Conservation (phyloP, 2,888 invertebrate genomes). For the Pyrgus malvae region DNA sequence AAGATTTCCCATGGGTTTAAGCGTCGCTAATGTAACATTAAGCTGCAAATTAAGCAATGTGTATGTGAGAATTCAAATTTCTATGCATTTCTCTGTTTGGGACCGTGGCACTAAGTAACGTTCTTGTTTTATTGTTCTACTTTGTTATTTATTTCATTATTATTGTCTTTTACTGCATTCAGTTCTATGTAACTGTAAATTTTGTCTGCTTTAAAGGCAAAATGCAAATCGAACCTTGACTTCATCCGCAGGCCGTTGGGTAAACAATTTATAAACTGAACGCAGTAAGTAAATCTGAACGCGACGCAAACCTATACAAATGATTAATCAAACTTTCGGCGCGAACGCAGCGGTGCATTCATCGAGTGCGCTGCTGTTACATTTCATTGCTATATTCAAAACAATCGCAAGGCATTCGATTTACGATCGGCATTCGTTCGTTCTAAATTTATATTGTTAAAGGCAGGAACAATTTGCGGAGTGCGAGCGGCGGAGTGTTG, state of each 20-base stretch:
- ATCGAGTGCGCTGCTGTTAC: slow-evolving; percentile 55
- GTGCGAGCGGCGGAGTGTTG: slow-evolving; percentile 68
- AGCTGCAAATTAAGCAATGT: slow-evolving; percentile 73
- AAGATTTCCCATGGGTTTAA: slow-evolving; percentile 60
- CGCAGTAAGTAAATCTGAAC: slow-evolving; percentile 42
- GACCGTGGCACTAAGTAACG: slow-evolving; percentile 41
- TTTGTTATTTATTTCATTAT: slow-evolving; percentile 44
- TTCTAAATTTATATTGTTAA: slow-evolving; percentile 79
- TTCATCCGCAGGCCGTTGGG: slow-evolving; percentile 35
- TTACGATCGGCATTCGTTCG: slow-evolving; percentile 75
- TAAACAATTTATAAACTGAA: slow-evolving; percentile 49
- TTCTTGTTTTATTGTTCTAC: slow-evolving; percentile 47
- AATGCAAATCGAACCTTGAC: slow-evolving; percentile 40
- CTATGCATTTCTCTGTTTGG: slow-evolving; percentile 47
- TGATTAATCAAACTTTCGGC: slow-evolving; percentile 67
- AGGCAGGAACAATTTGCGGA: slow-evolving; percentile 77
- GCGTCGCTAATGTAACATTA: slow-evolving; percentile 62
- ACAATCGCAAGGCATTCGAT: slow-evolving; percentile 73
- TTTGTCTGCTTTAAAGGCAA: slow-evolving; percentile 35
- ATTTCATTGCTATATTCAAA: slow-evolving; percentile 69
- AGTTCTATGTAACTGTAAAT: slow-evolving; percentile 2
- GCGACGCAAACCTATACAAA: slow-evolving; percentile 46
- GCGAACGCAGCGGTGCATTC: slow-evolving; percentile 49
- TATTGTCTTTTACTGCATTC: not conserved
- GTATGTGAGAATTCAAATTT: slow-evolving; percentile 68